Conservation (phyloP, 2,888 invertebrate genomes). For the Rutpela maculata region DNA sequence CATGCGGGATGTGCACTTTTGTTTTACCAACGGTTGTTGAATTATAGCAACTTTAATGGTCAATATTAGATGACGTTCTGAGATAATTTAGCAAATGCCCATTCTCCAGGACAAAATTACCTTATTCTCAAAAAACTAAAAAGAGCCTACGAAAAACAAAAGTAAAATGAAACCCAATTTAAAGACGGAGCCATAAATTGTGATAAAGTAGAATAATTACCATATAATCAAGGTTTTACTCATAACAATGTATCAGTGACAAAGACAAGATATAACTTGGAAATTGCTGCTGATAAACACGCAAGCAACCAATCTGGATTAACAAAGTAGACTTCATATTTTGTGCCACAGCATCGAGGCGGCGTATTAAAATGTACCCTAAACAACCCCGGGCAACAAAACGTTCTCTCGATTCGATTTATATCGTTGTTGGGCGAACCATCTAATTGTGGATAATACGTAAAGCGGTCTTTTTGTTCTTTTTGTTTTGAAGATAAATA, state of each 20-base stretch:
- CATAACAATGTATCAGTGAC: constrained; percentile 28
- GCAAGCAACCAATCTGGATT: constrained; percentile 26
- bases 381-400: constrained; percentile 30
- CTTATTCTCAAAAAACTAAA: constrained; percentile 2
- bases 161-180: constrained; percentile 8
- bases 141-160: neutral
- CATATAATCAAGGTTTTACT: constrained; percentile 39
- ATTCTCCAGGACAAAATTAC: neutral
- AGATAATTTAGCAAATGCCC: neutral
- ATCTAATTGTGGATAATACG: constrained; percentile 25
- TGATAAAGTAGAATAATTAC: constrained; percentile 44
- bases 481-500: constrained; percentile 35
- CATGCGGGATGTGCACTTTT: too few species aligned
- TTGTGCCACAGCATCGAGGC: constrained; percentile 18
- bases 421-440: constrained; percentile 22
- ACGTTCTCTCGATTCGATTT: constrained; percentile 27
- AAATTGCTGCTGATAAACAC: constrained; percentile 31
- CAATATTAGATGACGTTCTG: neutral
- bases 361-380: constrained; percentile 34
- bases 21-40: too few species aligned
- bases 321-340: constrained; percentile 30
- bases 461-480: constrained; percentile 18
- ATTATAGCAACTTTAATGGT: too few species aligned
- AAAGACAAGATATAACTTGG: constrained; percentile 31
- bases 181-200: constrained; percentile 36